phyloP scores from a whole-genome alignment of 2,888 invertebrate genomes.

The Nowickia ferox region DNA sequence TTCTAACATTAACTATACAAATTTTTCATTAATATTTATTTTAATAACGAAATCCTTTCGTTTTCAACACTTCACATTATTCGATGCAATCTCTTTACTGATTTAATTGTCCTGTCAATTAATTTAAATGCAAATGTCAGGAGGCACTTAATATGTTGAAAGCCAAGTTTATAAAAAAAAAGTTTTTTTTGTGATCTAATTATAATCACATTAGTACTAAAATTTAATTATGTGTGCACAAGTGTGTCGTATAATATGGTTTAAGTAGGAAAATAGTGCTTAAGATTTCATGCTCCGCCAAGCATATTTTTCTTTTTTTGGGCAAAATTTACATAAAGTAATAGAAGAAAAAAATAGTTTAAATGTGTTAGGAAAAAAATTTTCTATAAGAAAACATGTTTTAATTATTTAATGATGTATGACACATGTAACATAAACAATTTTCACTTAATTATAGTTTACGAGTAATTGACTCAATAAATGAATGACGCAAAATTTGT shows the following conservation, averaged over 20 bases:
- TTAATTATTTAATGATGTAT: conserved; percentile 1
- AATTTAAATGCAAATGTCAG: conserved; percentile 28
- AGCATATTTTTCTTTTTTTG: conserved; percentile 53
- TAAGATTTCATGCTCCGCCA: conserved; percentile 68
- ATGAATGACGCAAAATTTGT: neutral
- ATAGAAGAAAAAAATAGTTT: neutral
- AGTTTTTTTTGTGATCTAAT: neutral
- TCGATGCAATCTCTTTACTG: neutral
- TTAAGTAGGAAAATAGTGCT: conserved; percentile 24
- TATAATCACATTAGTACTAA: conserved; percentile 2
- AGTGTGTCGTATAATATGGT: neutral
- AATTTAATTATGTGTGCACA: neutral
- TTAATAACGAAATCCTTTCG: neutral
- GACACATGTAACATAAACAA: neutral
- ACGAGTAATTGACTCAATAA: neutral
- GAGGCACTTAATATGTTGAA: neutral
- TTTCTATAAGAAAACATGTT: neutral
- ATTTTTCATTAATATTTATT: neutral
- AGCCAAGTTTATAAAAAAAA: neutral
- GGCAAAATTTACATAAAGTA: conserved; percentile 16
- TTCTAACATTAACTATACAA: neutral
- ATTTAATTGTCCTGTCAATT: conserved; percentile 22
- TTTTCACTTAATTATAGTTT: conserved; percentile 6
- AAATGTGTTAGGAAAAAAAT: neutral
- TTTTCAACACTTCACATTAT: neutral